These are phyloP conservation scores for Aythya baeri DNA, from an alignment of 2,113 vertebrate genomes.

Conservation along the genomic window DNA sequence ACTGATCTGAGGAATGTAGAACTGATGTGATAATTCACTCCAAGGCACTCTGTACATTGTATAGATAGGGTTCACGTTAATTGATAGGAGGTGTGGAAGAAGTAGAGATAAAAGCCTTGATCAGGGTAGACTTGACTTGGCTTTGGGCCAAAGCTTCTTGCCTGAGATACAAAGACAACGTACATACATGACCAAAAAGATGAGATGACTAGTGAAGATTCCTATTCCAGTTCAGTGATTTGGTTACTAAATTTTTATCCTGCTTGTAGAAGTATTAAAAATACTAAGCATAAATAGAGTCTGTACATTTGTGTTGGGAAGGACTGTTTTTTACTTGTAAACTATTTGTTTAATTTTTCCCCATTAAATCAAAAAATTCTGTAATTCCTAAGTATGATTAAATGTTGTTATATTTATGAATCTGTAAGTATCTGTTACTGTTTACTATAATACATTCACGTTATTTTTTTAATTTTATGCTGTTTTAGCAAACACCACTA, in stretches of 20 bases:
- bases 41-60: accelerated
- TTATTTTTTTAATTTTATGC: background rate
- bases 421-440: background rate
- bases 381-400: background rate
- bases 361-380: background rate
- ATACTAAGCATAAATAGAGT: background rate
- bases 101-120: background rate
- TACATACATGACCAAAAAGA: background rate
- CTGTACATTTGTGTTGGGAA: background rate
- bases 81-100: background rate
- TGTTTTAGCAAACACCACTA: constrained; percentile 74
- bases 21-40: background rate
- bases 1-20: background rate
- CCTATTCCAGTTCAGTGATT: background rate
- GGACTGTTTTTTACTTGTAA: background rate
- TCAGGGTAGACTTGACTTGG: background rate
- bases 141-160: background rate
- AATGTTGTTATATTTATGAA: background rate
- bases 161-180: background rate
- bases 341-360: background rate
- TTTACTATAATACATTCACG: background rate
- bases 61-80: background rate
- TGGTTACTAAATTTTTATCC: background rate
- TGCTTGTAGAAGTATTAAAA: background rate
- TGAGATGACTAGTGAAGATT: background rate